These are phyloP conservation scores for Metacarcinus magister DNA, from an alignment of 2,888 invertebrate species.

Conservation along the genomic window DNA sequence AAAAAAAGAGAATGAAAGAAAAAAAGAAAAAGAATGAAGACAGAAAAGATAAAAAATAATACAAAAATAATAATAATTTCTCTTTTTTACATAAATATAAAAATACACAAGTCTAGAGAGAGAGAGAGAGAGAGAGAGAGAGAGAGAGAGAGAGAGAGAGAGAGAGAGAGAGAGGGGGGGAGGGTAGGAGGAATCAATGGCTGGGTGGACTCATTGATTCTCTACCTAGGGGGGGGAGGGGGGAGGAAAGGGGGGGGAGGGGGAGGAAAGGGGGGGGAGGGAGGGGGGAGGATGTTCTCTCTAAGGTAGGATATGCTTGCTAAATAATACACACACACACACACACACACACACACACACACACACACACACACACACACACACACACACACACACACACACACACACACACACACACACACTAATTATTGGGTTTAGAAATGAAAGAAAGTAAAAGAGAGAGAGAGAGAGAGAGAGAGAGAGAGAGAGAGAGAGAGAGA, in stretches of 20 bases:
- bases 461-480: constrained; percentile 9
- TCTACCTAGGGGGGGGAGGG: not conserved
- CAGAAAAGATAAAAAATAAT: too few relatives aligned
- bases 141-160: not conserved
- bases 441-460: not conserved
- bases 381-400: too few relatives aligned
- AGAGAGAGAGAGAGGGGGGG: constrained; percentile 6
- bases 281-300: not conserved
- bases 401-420: too few relatives aligned
- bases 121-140: constrained; percentile 35
- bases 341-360: constrained; percentile 21
- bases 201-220: not conserved
- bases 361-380: not conserved
- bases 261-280: not conserved
- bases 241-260: not conserved
- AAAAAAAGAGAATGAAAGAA: too few relatives aligned
- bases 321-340: not conserved
- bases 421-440: not conserved
- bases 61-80: too few relatives aligned
- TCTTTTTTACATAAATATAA: too few relatives aligned
- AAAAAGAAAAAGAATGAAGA: not conserved
- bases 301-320: not conserved
- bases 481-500: constrained; percentile 29
- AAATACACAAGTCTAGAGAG: not conserved
- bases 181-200: not conserved